Base-by-base conservation (phyloP, 2,888 invertebrate species). In the Lottia scabra region DNA sequence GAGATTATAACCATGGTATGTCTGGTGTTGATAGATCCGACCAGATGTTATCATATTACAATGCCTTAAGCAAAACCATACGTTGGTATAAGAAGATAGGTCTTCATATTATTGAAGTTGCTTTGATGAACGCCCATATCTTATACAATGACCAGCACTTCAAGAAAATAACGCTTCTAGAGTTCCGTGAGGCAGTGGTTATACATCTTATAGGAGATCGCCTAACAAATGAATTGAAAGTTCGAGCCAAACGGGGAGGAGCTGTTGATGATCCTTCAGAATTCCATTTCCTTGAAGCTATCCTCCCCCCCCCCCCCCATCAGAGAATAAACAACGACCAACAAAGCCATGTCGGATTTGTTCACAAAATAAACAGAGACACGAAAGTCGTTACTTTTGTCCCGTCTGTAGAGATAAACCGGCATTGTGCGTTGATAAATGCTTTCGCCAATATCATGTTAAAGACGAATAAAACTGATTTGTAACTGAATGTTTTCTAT, bases 21-120 rank as follows among this genome's bases (percentile, higher is more conserved):
- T 71, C 65, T 65, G 66, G 72, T 38, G 71, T 76, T 43, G 71
- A 76, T 63, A 63, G 76, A 30, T 71, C 71, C 15, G 76, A 76
- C 48, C 76, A 75, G 65, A 76, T 75, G 76, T 62, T 76, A 19
- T 76, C 75, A 15, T 75, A 74, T 65, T 75, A 75, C 62, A 70
- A 48, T 45, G 56, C 73, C 26, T 73, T 74, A 8, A 26, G 64
- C n/a, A 74, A 74, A 44, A 75, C 48, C 13, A 64, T 67, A n/a
- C 67, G 46, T n/a, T 73, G 74, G 67, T 74, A 74, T 44, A 74
- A 74, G 65, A 74, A 74, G 27, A 66, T 30, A 30, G n/a, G 30
- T 30, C 30, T 30, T 30, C 30, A 30, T 30, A 30, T 30, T 5
- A 45, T 74, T 6, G 74, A 74, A 38, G 64, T 72, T 15, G 23